Conservation (phyloP, 2,888 invertebrate genomes). For the Latheticus oryzae region DNA sequence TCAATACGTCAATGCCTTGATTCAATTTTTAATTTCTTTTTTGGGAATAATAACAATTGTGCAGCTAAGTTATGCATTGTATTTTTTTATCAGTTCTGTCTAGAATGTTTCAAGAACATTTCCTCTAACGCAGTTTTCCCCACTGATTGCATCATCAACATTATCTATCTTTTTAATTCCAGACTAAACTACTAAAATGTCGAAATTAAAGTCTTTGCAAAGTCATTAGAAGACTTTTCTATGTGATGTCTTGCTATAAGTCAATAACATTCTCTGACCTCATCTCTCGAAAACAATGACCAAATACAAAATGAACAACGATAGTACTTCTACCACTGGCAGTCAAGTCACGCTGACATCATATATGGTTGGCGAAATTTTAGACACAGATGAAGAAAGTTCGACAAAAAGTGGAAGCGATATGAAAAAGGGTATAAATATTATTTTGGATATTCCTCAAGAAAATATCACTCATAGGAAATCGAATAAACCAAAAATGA, state of each 20-base stretch:
- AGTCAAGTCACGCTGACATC: constrained; percentile 58
- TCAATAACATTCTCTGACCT: constrained; percentile 39
- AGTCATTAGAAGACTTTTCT: constrained; percentile 5
- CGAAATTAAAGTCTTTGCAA: constrained; percentile 10
- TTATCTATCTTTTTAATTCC: no score
- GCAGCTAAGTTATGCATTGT: no score
- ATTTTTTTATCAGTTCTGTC: no score
- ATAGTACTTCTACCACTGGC: constrained; percentile 43
- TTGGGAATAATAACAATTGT: no score
- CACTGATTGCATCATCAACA: no score
- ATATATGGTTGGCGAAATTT: constrained; percentile 52
- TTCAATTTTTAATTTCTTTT: no score
- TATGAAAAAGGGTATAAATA: constrained; percentile 24
- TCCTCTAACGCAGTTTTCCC: no score
- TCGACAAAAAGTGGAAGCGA: constrained; percentile 11
- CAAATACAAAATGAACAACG: constrained; percentile 68
- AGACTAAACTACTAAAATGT: constrained; percentile 6
- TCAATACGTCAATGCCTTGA: no score
- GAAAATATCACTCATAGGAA: constrained; percentile 47
- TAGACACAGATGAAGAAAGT: constrained; percentile 29
- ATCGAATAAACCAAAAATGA: constrained; percentile 22
- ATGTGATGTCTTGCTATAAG: constrained; percentile 13
- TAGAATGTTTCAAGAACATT: no score
- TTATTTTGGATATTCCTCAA: constrained; percentile 55
- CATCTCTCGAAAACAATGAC: constrained; percentile 66